A percentile compares a stretch with the other conserved stretches of the same genome.
phyloP scores from a whole-genome alignment of 2,888 invertebrate genomes.

The Philereme transversata region DNA sequence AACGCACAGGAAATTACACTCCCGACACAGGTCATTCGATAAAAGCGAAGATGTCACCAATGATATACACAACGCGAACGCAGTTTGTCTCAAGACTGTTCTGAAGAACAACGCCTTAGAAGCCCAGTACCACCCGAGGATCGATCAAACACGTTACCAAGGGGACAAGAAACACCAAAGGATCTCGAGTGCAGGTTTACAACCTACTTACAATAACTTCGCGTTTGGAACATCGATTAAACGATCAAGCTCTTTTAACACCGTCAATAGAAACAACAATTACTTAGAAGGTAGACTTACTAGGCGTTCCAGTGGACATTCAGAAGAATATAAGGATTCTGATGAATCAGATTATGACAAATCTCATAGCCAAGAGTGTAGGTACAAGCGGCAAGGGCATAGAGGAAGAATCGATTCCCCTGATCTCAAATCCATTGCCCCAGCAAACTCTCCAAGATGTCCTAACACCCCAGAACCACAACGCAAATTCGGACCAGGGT shows the following conservation, averaged over 20 bases:
- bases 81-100: conserved; percentile 70
- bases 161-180: conserved; percentile 68
- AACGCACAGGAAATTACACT: conserved; percentile 80
- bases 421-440: conserved; percentile 73
- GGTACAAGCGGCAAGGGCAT: conserved; percentile 89
- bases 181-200: conserved; percentile 60
- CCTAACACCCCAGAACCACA: conserved; percentile 86
- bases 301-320: conserved; percentile 66
- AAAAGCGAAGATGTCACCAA: conserved; percentile 67
- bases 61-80: conserved; percentile 67
- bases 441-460: conserved; percentile 80
- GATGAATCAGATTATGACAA: conserved; percentile 77
- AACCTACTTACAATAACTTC: conserved; percentile 47
- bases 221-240: conserved; percentile 80
- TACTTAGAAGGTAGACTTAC: conserved; percentile 62
- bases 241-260: conserved; percentile 87
- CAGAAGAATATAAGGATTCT: conserved; percentile 68
- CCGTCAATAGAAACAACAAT: conserved; percentile 77
- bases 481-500: conserved; percentile 82
- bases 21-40: conserved; percentile 82
- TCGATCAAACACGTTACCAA: conserved; percentile 75
- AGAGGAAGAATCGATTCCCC: conserved; percentile 86
- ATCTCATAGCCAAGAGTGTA: conserved; percentile 60
- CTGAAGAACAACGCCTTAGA: conserved; percentile 75
- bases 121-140: conserved; percentile 60